Percentiles rank a stretch among this genome's conserved stretches.
phyloP scores from a whole-genome alignment of 2,888 invertebrate genomes.

The Synergus gifuensis region DNA sequence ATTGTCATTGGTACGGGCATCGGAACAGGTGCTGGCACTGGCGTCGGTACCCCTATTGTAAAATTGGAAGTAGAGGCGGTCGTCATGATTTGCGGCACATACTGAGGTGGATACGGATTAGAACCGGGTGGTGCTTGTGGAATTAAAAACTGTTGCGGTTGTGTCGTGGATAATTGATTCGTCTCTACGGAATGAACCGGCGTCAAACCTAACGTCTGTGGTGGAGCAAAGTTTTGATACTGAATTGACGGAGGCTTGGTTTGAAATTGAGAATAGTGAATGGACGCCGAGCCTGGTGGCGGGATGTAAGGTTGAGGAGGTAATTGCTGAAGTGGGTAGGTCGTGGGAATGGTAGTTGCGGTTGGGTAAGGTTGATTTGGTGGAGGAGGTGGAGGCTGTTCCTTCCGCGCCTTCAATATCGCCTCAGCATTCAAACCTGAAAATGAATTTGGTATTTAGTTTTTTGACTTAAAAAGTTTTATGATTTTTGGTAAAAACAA shows the following conservation, averaged over 20 bases:
- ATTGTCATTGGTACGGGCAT: conserved; percentile 52
- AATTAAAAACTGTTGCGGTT: conserved; percentile 62
- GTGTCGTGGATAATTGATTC: conserved; percentile 22
- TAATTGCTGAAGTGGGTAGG: conserved; percentile 67
- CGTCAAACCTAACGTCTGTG: conserved; percentile 55
- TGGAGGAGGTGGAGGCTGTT: conserved; percentile 61
- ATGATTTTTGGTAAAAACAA: background rate
- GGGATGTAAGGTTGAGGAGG: conserved; percentile 75
- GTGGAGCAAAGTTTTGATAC: conserved; percentile 63
- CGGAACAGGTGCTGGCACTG: conserved; percentile 60
- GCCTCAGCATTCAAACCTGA: conserved; percentile 73
- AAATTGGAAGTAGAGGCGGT: conserved; percentile 47
- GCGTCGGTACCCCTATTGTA: conserved; percentile 53
- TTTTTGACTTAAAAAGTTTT: background rate
- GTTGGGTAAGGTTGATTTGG: conserved; percentile 44
- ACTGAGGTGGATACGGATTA: conserved; percentile 75
- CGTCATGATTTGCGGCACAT: conserved; percentile 60
- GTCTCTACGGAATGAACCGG: conserved; percentile 37
- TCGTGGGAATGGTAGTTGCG: conserved; percentile 51
- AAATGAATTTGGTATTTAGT: conserved; percentile 31
- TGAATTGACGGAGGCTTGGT: conserved; percentile 65
- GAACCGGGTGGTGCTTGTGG: conserved; percentile 75
- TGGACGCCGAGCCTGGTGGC: conserved; percentile 72
- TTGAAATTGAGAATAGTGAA: conserved; percentile 71
- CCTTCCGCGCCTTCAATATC: conserved; percentile 68